These are phyloP conservation scores for Octodonta nipae DNA, from an alignment of 2,888 invertebrate genomes.

Conservation along the genomic window DNA sequence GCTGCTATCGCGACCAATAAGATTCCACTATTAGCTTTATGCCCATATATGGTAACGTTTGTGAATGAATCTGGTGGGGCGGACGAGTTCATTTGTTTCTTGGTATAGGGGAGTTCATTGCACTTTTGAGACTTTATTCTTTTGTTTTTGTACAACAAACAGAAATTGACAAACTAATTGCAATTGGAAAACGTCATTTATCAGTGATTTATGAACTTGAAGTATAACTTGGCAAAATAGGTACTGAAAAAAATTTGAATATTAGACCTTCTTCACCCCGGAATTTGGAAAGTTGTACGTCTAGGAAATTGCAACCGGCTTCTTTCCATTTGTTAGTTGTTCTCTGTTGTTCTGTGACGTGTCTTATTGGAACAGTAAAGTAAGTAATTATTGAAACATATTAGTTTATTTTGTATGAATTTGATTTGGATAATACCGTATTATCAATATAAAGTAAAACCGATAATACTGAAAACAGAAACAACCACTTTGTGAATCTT, in stretches of 20 bases:
- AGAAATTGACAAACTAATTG: constrained; percentile 14
- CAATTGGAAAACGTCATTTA: constrained; percentile 12
- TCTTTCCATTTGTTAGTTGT: constrained; percentile 33
- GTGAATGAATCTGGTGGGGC: constrained; percentile 45
- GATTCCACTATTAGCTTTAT: constrained; percentile 52
- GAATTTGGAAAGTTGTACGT: constrained; percentile 20
- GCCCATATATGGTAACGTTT: constrained; percentile 70
- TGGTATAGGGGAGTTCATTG: constrained; percentile 24
- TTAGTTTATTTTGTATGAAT: too few relatives aligned
- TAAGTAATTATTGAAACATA: too few relatives aligned
- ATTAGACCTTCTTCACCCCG: constrained; percentile 22
- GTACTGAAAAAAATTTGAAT: constrained; percentile 23
- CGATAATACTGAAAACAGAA: too few relatives aligned
- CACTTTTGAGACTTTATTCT: constrained; percentile 11
- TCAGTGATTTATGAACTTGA: constrained; percentile 9
- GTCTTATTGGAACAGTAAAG: too few relatives aligned
- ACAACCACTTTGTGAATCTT: too few relatives aligned
- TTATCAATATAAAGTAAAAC: too few relatives aligned
- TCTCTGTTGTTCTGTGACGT: constrained; percentile 33
- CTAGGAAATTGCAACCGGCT: constrained; percentile 29
- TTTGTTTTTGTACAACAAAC: constrained; percentile 14
- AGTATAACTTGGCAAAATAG: constrained; percentile 6
- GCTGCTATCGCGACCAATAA: constrained; percentile 44
- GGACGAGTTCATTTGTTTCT: constrained; percentile 31
- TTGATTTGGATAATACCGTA: too few relatives aligned